phyloP scores from a whole-genome alignment of 2,113 vertebrate species.

The Tautogolabrus adspersus region DNA sequence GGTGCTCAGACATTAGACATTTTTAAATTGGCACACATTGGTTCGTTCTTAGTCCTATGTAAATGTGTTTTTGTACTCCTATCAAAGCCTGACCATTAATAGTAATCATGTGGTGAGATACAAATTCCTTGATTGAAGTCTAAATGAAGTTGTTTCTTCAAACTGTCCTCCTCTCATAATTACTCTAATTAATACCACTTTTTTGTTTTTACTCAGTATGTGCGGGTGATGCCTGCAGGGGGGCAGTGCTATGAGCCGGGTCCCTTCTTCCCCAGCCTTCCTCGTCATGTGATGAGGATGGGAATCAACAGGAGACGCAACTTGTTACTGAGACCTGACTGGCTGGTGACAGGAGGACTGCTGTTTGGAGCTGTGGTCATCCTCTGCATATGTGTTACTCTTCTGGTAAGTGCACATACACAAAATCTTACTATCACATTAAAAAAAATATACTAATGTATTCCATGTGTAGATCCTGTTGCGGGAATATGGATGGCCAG shows the following conservation, averaged over 20 bases:
- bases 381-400: constrained; percentile 79
- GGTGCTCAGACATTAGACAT: too few relatives aligned
- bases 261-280: constrained; percentile 85
- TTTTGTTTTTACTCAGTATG: constrained; percentile 77
- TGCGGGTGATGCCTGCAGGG: constrained; percentile 85
- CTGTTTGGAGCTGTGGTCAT: constrained; percentile 79
- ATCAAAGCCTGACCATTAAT: too few relatives aligned
- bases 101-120: too few relatives aligned
- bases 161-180: too few relatives aligned
- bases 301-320: constrained; percentile 82
- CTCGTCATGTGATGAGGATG: constrained; percentile 84
- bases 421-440: neutral
- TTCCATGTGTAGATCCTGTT: constrained; percentile 81
- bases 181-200: too few relatives aligned
- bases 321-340: constrained; percentile 83
- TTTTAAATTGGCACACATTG: too few relatives aligned
- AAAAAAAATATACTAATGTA: neutral
- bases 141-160: too few relatives aligned
- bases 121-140: too few relatives aligned
- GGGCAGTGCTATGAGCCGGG: constrained; percentile 88
- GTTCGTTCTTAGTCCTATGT: too few relatives aligned
- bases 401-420: constrained; percentile 81
- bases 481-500: constrained; percentile 83
- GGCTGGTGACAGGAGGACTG: constrained; percentile 83
- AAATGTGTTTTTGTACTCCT: too few relatives aligned